phyloP scores from a whole-genome alignment of 2,797 vertebrate genomes.

The Brotogeris chrysoptera region DNA sequence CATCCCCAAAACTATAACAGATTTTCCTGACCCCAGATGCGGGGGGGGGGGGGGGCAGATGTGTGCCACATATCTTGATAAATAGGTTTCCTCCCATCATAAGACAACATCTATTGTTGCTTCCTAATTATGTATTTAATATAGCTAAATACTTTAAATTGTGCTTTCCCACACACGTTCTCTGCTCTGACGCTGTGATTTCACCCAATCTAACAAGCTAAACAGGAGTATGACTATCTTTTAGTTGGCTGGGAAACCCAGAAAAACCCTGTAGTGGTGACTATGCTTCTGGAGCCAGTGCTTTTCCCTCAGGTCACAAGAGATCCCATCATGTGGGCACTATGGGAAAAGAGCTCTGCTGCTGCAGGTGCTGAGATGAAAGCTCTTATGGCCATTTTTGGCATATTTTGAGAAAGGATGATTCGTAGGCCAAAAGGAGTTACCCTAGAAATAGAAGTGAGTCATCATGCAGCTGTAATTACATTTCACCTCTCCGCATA shows the following conservation, averaged over 20 bases:
- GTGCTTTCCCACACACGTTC: not conserved
- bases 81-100: not conserved
- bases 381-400: not conserved
- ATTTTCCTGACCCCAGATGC: not conserved
- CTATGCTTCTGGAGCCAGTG: not conserved
- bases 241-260: not conserved
- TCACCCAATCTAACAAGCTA: not conserved
- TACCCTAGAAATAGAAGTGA: slow-evolving; percentile 10
- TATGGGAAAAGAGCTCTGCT: not conserved
- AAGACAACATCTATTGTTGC: not conserved
- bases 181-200: not conserved
- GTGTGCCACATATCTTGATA: not conserved
- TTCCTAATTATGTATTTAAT: not conserved
- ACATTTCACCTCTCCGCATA: not conserved
- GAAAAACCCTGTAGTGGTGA: not conserved
- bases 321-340: not conserved
- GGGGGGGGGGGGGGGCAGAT: not conserved
- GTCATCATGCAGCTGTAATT: slow-evolving; percentile 8
- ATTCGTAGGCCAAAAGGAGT: not conserved
- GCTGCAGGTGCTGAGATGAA: not conserved
- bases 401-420: not conserved
- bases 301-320: not conserved
- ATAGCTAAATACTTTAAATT: not conserved
- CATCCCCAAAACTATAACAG: not conserved
- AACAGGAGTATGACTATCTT: not conserved